Percentiles rank a stretch among this genome's conserved stretches.
Conservation (phyloP, 2,797 vertebrate species). For the Bradypodion ventrale region DNA sequence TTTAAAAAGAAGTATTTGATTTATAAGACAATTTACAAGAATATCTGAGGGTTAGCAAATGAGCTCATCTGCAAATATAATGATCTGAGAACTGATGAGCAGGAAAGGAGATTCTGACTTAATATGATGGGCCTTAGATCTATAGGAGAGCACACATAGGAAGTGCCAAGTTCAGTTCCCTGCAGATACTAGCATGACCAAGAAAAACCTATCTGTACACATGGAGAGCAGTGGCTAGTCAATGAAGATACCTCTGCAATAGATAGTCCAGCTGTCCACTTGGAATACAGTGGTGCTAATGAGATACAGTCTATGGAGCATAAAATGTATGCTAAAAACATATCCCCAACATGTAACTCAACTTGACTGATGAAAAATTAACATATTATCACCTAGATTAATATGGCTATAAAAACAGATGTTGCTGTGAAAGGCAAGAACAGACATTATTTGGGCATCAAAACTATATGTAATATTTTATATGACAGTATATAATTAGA, state of each 20-base stretch:
- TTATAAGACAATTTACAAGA: background rate
- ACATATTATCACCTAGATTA: background rate
- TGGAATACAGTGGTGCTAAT: background rate
- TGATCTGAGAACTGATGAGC: background rate
- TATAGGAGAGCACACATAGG: background rate
- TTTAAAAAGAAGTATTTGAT: background rate
- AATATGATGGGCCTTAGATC: background rate
- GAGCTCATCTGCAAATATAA: background rate
- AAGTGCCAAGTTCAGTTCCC: background rate
- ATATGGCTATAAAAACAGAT: background rate
- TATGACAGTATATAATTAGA: background rate
- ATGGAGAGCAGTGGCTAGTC: background rate
- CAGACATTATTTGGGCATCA: background rate
- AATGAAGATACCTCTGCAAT: background rate
- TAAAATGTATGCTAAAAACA: background rate
- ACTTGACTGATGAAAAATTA: background rate
- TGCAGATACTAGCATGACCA: background rate
- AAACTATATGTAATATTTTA: background rate
- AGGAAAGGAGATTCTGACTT: background rate
- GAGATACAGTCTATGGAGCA: background rate
- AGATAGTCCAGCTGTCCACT: background rate
- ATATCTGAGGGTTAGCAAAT: background rate
- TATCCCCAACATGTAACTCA: background rate
- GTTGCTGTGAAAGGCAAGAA: background rate
- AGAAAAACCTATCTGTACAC: background rate